phyloP scores from a whole-genome alignment of 2,888 invertebrate genomes.

The Drosophila helvetica region DNA sequence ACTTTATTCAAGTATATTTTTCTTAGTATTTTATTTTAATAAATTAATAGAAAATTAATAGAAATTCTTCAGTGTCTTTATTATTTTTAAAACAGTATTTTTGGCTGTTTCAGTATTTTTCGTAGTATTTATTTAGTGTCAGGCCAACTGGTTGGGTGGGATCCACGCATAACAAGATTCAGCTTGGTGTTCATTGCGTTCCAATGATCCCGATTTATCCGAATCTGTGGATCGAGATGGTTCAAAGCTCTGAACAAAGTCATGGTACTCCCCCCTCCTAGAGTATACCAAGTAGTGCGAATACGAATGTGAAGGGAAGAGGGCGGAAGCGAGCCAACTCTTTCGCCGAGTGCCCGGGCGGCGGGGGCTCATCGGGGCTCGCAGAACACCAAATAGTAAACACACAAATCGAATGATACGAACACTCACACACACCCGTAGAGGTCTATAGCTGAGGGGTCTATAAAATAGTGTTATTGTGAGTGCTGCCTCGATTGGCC shows the following conservation, averaged over 20 bases:
- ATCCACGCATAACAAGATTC: too few species aligned
- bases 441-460: not conserved
- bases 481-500: constrained; percentile 57
- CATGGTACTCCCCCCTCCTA: not conserved
- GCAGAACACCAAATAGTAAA: constrained; percentile 34
- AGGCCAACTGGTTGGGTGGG: too few species aligned
- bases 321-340: constrained; percentile 10
- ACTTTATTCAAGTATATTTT: too few species aligned
- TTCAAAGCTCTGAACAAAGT: not conserved
- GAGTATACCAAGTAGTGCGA: not conserved
- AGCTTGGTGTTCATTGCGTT: too few species aligned
- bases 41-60: too few species aligned
- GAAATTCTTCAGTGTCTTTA: too few species aligned
- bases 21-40: too few species aligned
- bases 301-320: not conserved
- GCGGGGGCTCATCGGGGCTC: constrained; percentile 1
- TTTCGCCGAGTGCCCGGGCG: constrained; percentile 2
- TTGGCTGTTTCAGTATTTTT: too few species aligned
- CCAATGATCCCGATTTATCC: not conserved
- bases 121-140: too few species aligned
- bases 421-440: not conserved
- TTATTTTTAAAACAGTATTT: too few species aligned
- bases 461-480: constrained; percentile 50
- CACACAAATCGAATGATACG: constrained; percentile 38
- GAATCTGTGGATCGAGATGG: too few species aligned